phyloP scores from a whole-genome alignment of 2,113 vertebrate genomes.

The Phrynosoma platyrhinos region DNA sequence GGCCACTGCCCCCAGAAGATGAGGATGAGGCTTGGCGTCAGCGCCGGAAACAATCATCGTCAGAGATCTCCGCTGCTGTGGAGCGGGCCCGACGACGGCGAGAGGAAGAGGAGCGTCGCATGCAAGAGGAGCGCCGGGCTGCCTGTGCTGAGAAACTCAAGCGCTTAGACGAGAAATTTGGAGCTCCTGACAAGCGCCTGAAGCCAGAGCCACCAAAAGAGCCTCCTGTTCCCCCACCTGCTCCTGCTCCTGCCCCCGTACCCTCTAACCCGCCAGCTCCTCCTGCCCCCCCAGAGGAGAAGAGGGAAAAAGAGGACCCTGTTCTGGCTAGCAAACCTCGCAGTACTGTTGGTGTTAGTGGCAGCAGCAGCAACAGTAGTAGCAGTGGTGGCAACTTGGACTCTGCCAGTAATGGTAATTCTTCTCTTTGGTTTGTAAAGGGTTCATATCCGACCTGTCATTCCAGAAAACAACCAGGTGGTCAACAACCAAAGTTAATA shows the following conservation, averaged over 20 bases:
- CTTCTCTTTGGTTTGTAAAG: neutral
- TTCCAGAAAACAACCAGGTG: neutral
- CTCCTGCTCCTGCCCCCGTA: constrained; percentile 55
- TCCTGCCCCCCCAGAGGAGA: constrained; percentile 53
- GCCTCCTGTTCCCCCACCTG: constrained; percentile 34
- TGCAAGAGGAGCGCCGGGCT: constrained; percentile 92
- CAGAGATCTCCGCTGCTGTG: constrained; percentile 90
- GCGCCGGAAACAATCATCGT: constrained; percentile 89
- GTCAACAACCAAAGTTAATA: neutral
- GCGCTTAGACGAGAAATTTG: constrained; percentile 88
- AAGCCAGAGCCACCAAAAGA: constrained; percentile 65
- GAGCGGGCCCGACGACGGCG: constrained; percentile 89
- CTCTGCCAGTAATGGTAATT: constrained; percentile 77
- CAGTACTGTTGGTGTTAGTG: constrained; percentile 49
- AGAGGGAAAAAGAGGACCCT: constrained; percentile 62
- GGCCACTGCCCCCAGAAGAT: constrained; percentile 80
- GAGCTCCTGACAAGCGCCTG: constrained; percentile 72
- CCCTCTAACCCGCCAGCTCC: constrained; percentile 39
- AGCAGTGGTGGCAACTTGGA: constrained; percentile 87
- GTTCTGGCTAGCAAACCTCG: constrained; percentile 35
- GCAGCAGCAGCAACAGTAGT: constrained; percentile 83
- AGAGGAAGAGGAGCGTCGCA: constrained; percentile 90
- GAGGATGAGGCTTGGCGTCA: constrained; percentile 95
- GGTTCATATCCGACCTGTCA: neutral
- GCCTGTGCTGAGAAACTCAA: constrained; percentile 94